Conservation (phyloP, 2,888 invertebrate genomes). For the Graphium colonna region DNA sequence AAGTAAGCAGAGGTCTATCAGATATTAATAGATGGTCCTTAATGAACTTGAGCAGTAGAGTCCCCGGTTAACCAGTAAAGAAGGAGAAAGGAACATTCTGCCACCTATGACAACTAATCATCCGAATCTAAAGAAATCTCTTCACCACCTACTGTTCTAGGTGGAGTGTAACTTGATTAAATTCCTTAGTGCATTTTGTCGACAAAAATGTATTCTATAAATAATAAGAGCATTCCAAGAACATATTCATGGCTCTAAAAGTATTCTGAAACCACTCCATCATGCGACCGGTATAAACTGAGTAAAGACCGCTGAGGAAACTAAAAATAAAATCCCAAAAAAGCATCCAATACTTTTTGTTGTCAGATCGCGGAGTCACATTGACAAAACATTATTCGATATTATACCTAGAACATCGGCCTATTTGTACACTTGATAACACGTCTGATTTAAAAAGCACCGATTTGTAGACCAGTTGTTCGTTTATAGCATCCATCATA, state of each 20-base stretch:
- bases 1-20: no score
- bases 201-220: no score
- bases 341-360: slow-evolving; percentile 1
- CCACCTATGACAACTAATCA: no score
- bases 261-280: slow-evolving; percentile 5
- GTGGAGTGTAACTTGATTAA: no score
- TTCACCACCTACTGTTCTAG: no score
- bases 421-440: slow-evolving; percentile 12
- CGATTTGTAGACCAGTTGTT: neutral
- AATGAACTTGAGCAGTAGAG: no score
- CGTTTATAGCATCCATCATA: neutral
- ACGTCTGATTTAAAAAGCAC: slow-evolving; percentile 3
- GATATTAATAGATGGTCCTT: no score
- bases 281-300: neutral
- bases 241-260: slow-evolving; percentile 1
- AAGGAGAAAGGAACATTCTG: no score
- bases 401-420: slow-evolving; percentile 1
- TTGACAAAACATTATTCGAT: slow-evolving; percentile 4
- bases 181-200: no score
- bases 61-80: no score
- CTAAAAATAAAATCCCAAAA: neutral
- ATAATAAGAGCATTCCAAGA: neutral
- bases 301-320: slow-evolving; percentile 1
- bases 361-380: slow-evolving; percentile 11
- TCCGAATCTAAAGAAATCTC: no score